These are phyloP conservation scores for Corythaixoides concolor DNA, from an alignment of 2,113 vertebrate genomes.

Conservation along the genomic window DNA sequence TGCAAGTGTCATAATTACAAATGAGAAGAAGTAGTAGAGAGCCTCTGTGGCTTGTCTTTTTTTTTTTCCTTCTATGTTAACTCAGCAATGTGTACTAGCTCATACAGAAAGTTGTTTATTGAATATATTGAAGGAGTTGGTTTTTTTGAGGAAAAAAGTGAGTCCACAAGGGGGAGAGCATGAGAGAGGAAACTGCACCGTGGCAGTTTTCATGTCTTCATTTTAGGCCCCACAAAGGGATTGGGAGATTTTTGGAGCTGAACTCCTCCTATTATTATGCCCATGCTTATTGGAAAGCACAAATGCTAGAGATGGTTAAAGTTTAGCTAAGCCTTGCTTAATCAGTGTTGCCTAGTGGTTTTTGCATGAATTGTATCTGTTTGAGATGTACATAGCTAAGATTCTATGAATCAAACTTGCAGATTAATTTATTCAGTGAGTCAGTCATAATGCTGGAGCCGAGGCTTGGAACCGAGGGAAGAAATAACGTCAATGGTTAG, in stretches of 20 bases:
- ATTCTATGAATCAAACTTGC: background rate
- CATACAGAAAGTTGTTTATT: background rate
- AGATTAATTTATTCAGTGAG: background rate
- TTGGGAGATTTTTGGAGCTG: background rate
- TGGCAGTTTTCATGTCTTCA: background rate
- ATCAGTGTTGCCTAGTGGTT: background rate
- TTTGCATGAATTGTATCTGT: background rate
- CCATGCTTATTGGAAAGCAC: background rate
- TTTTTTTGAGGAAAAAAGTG: background rate
- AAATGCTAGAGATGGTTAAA: background rate
- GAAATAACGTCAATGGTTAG: background rate
- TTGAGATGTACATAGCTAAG: background rate
- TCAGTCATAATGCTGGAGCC: background rate
- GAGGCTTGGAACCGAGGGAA: background rate
- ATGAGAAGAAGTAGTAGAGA: background rate
- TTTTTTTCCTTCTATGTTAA: background rate
- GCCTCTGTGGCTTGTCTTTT: too few species aligned
- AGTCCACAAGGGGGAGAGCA: constrained; percentile 47
- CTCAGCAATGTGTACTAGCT: background rate
- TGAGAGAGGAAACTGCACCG: background rate
- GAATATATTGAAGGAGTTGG: background rate
- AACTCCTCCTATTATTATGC: background rate
- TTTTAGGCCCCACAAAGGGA: background rate
- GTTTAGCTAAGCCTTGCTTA: background rate
- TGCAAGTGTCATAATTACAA: background rate